Conservation (phyloP, 1,140 invertebrate genomes). For the Melipona quadrifasciata region DNA sequence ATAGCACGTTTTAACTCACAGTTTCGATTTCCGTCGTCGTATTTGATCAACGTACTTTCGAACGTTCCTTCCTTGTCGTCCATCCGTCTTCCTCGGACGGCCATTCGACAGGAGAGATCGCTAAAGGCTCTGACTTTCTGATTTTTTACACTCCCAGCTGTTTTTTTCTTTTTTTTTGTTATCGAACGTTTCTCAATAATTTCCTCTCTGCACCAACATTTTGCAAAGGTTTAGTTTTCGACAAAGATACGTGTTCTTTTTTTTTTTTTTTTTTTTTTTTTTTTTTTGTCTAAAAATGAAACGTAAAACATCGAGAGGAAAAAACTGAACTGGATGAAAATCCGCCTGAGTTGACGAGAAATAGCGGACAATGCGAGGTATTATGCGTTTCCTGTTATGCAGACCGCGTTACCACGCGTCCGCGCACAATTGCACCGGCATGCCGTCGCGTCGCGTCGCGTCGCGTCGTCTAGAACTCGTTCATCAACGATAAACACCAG, state of each 20-base stretch:
- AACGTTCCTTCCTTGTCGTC: not conserved
- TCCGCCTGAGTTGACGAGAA: not conserved
- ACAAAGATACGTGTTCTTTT: too few species aligned
- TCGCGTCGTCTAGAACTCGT: conserved; percentile 4
- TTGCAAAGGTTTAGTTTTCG: too few species aligned
- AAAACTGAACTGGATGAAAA: not conserved
- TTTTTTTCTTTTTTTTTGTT: not conserved
- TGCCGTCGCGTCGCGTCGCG: too few species aligned
- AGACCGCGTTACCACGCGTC: not conserved
- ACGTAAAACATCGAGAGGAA: not conserved
- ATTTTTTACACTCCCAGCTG: not conserved
- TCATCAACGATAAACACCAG: conserved; percentile 9
- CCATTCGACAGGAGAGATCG: too few species aligned
- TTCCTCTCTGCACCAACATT: too few species aligned
- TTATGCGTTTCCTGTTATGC: conserved; percentile 39
- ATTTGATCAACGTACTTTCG: not conserved
- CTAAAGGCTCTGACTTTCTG: not conserved
- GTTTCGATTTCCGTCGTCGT: not conserved
- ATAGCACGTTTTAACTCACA: not conserved
- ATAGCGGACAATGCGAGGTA: conserved; percentile 14
- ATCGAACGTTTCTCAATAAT: not conserved
- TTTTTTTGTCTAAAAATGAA: too few species aligned
- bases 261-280: too few species aligned
- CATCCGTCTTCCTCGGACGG: not conserved
- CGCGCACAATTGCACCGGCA: not conserved